Percentiles rank a stretch among this genome's conserved stretches.
phyloP scores from a whole-genome alignment of 2,113 vertebrate species.

The Gulo gulo region DNA sequence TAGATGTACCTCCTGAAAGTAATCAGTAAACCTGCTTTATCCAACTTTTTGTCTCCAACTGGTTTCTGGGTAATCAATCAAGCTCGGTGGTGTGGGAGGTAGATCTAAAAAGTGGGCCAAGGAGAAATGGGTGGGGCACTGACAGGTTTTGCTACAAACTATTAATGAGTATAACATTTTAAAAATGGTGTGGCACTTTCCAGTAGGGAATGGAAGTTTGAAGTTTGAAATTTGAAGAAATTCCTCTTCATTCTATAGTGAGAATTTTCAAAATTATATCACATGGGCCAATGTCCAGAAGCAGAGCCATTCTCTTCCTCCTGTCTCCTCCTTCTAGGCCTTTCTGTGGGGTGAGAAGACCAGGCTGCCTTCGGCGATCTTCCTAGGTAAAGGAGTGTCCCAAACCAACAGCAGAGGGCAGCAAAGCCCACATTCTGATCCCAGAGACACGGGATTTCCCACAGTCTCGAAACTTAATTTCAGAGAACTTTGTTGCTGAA shows the following conservation, averaged over 20 bases:
- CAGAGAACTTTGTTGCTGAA: neutral
- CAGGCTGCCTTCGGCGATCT: neutral
- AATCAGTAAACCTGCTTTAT: neutral
- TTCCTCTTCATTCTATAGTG: fast-evolving
- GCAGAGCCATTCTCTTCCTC: neutral
- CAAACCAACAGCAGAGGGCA: slow-evolving; percentile 56
- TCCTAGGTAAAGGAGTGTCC: neutral
- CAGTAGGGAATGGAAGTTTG: neutral
- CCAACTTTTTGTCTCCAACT: neutral
- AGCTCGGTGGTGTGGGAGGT: neutral
- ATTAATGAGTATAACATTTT: neutral
- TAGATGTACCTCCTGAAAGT: neutral
- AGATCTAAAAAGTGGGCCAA: neutral
- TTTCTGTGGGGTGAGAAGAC: fast-evolving
- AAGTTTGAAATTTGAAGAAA: neutral
- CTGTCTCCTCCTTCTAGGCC: too few relatives aligned
- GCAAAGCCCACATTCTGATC: slow-evolving; percentile 30
- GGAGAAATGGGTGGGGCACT: neutral
- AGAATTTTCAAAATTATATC: neutral
- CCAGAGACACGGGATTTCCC: neutral
- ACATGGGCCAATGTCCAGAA: fast-evolving
- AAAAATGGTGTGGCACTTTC: neutral
- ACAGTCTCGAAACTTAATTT: neutral
- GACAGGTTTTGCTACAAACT: neutral
- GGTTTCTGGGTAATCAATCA: neutral